Percentiles rank a stretch among this genome's conserved stretches.
Evolutionary conservation across 2,113 vertebrate genomes (phyloP).

Genomic region (Alethe diademata): DNA sequence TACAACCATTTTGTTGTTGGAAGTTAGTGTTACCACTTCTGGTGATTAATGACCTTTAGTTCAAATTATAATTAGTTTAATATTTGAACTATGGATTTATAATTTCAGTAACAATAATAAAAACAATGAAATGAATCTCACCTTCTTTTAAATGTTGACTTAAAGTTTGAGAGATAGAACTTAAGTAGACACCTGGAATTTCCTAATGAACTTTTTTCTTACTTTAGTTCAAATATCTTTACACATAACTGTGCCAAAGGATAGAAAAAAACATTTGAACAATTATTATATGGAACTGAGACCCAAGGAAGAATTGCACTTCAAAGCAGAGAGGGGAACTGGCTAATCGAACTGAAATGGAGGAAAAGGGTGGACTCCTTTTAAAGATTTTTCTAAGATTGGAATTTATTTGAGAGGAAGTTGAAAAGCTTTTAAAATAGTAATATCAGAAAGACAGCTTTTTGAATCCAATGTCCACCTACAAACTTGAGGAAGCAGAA

Average conservation of each 20-base stretch:
- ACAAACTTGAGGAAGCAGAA: not conserved
- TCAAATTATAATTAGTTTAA: not conserved
- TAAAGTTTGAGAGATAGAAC: not conserved
- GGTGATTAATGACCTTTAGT: not conserved
- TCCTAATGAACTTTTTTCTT: not conserved
- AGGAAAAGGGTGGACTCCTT: not conserved
- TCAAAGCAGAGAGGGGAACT: not conserved
- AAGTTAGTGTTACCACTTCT: not conserved
- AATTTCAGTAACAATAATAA: not conserved
- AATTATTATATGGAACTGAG: not conserved
- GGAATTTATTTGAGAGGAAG: not conserved
- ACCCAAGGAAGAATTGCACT: not conserved
- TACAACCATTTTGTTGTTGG: not conserved
- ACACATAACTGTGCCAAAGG: not conserved
- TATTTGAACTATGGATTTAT: not conserved
- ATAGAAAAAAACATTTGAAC: not conserved
- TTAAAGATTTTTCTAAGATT: not conserved
- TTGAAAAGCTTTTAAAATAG: not conserved
- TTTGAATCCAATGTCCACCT: not conserved
- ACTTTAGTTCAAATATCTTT: not conserved
- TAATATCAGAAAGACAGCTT: not conserved
- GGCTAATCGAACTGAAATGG: not conserved
- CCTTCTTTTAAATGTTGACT: not conserved
- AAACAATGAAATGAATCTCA: not conserved
- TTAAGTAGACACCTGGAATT: not conserved